Conservation (phyloP, 2,113 vertebrate genomes). For the Nibea albiflora region DNA sequence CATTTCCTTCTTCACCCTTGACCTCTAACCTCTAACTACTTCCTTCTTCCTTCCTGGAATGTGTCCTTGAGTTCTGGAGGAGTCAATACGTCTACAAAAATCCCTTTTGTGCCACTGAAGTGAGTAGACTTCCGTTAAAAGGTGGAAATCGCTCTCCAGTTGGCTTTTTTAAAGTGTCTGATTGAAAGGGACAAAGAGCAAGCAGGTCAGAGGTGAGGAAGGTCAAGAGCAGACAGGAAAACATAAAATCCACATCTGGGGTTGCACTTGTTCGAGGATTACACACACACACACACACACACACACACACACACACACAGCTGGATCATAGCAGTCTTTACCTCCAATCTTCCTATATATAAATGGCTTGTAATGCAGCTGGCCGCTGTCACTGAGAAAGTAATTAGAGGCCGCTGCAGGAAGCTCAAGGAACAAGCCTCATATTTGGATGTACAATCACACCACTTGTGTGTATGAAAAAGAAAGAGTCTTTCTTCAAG, state of each 20-base stretch:
- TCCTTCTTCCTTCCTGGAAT: conserved; percentile 58
- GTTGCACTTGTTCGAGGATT: conserved; percentile 56
- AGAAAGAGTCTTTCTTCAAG: conserved; percentile 22
- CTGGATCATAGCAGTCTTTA: conserved; percentile 19
- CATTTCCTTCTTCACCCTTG: conserved; percentile 61
- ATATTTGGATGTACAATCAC: conserved; percentile 19
- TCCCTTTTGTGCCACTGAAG: conserved; percentile 49
- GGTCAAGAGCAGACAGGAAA: conserved; percentile 62
- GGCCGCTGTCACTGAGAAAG: conserved; percentile 47
- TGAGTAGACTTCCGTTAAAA: conserved; percentile 32
- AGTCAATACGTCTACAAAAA: conserved; percentile 40
- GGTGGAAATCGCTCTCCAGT: conserved; percentile 40
- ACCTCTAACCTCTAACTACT: conserved; percentile 65
- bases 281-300: neutral
- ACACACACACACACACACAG: conserved; percentile 12
- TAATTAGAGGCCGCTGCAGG: conserved; percentile 50
- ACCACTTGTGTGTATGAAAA: conserved; percentile 15
- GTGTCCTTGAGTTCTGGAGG: conserved; percentile 38
- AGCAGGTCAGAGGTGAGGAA: conserved; percentile 56
- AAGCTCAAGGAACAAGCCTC: conserved; percentile 29
- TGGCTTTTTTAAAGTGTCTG: conserved; percentile 41
- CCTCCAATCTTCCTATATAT: neutral
- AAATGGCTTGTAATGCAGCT: conserved; percentile 28
- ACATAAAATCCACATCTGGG: conserved; percentile 60
- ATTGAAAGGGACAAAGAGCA: conserved; percentile 34